Percentiles rank a stretch among this genome's conserved stretches.
Evolutionary conservation across 2,113 vertebrate genomes (phyloP).

Genomic region (Marcusenius ussheri): DNA sequence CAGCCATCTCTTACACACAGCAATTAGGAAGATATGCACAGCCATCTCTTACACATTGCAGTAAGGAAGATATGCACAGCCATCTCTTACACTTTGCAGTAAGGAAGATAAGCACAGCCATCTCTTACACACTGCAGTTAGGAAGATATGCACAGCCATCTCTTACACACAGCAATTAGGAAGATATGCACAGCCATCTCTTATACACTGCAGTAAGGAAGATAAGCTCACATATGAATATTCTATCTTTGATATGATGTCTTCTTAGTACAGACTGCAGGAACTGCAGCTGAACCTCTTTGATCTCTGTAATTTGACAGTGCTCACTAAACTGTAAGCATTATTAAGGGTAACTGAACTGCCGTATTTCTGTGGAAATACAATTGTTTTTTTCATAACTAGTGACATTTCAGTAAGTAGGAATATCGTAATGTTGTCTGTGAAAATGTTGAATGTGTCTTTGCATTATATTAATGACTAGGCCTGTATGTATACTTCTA

Average conservation of each 20-base stretch:
- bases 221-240: constrained; percentile 49
- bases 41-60: no score
- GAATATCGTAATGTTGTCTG: neutral
- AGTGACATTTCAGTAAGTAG: neutral
- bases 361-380: constrained; percentile 39
- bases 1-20: no score
- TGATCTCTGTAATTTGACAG: constrained; percentile 45
- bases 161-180: neutral
- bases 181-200: constrained; percentile 40
- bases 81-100: no score
- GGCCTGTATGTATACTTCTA: neutral
- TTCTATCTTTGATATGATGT: constrained; percentile 37
- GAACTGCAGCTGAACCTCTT: constrained; percentile 37
- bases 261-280: constrained; percentile 45
- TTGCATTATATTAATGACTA: neutral
- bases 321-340: constrained; percentile 36
- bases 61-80: no score
- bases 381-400: neutral
- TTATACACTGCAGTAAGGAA: constrained; percentile 26
- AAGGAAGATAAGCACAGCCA: no score
- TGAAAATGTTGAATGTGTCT: neutral
- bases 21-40: no score
- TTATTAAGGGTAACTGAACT: constrained; percentile 48
- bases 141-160: no score
- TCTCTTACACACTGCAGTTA: no score